Base-by-base conservation (phyloP, 2,888 invertebrate genomes). In the Cartodere bifasciata region DNA sequence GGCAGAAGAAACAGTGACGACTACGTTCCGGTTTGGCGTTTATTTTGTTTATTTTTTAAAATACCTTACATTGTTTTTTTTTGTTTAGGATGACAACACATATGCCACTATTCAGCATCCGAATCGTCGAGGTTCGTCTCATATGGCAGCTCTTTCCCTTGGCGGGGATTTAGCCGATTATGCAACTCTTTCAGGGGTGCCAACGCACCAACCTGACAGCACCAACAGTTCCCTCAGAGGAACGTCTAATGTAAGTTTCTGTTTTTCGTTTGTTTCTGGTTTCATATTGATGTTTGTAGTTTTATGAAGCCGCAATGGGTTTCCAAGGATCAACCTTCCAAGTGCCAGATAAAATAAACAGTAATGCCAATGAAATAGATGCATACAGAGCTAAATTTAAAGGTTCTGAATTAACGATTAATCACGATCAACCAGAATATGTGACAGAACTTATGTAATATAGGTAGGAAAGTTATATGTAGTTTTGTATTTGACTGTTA, bases 91-190 rank as follows among this genome's bases (percentile, higher is more conserved):
- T 40, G 82, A 83, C 56, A 82, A 83, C 53, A 81, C 82, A 1
- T 83, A 83, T 54, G 83, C 82, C 3, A 83, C 82, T 13, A 82
- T 83, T 45, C 79, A 78, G 47, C 78, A 78, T 50, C 73, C 76
- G 16, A 54, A 61, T 36, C 45, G 63, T 35, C 49, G 62, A 37
- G 60, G 61, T n/a, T 63, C 64, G 1, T 51, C 59, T 4, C 62
- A 64, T 42, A 56, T 62, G 36, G 58, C 61, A 31, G 49, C 54
- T 1, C 49, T 61, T 39, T 58, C 60, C 7, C 42, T 57, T 37
- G 60, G 66, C 2, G 62, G 67, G 26, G 65, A 70, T 10, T 61
- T 68, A 34, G 72, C 72, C 0, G 75, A 75, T 52, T 76, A 76
- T 57, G 75, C 75, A 5, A 76, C 75, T 1, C 53, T 75, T 13